Percentiles rank a stretch among this genome's conserved stretches.
Conservation (phyloP, 2,113 vertebrate genomes). For the Columbina picui region DNA sequence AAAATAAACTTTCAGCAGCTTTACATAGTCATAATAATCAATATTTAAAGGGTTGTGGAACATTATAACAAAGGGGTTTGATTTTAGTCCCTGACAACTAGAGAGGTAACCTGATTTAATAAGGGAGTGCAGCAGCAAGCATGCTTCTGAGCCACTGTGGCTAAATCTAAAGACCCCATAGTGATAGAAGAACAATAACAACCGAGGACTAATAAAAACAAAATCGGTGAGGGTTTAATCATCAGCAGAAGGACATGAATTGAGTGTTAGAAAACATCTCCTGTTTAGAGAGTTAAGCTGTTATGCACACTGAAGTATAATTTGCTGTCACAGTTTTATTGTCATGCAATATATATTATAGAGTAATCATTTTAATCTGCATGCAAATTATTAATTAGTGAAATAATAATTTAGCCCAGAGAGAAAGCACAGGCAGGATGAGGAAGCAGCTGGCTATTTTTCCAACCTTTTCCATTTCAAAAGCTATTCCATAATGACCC, state of each 20-base stretch:
- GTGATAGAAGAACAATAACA: conserved; percentile 51
- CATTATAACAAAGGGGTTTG: conserved; percentile 29
- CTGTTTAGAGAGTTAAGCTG: conserved; percentile 53
- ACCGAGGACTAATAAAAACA: conserved; percentile 59
- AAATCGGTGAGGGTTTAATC: conserved; percentile 33
- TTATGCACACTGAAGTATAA: conserved; percentile 18
- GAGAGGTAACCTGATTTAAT: conserved; percentile 40
- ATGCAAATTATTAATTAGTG: conserved; percentile 50
- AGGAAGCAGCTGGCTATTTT: conserved; percentile 16
- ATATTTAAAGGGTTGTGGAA: conserved; percentile 44
- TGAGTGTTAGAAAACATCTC: conserved; percentile 47
- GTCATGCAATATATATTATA: conserved; percentile 1
- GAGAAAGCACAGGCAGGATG: not conserved
- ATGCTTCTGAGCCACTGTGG: not conserved
- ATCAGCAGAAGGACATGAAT: conserved; percentile 43
- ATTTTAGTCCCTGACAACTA: conserved; percentile 16
- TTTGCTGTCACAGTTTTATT: conserved; percentile 52
- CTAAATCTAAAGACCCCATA: conserved; percentile 33
- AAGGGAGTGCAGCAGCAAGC: not conserved
- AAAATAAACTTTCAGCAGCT: conserved; percentile 21
- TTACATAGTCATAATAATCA: not conserved
- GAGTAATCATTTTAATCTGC: conserved; percentile 34
- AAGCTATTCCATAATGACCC: conserved; percentile 43
- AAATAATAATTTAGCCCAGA: conserved; percentile 13
- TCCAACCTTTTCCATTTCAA: not conserved